phyloP scores from a whole-genome alignment of 2,797 vertebrate genomes.

The Falco naumanni region DNA sequence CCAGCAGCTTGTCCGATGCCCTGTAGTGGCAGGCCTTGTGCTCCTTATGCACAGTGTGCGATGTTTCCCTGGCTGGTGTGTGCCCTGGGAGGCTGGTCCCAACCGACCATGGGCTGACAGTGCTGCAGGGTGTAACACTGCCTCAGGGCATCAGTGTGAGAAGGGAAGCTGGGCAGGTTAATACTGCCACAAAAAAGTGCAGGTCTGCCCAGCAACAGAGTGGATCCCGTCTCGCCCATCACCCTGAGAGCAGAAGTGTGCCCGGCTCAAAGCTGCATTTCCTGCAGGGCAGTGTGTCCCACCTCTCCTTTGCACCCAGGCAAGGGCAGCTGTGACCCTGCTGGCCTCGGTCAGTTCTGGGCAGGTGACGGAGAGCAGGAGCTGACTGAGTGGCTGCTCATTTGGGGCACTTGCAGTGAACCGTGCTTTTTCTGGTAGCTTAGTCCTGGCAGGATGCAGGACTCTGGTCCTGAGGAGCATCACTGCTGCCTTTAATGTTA shows the following conservation, averaged over 20 bases:
- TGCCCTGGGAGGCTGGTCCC: not conserved
- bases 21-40: not conserved
- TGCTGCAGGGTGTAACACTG: not conserved
- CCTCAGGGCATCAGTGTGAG: fast-evolving
- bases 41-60: fast-evolving
- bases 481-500: not conserved
- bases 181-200: not conserved
- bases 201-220: not conserved
- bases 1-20: not conserved
- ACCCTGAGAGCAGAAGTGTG: not conserved
- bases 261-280: not conserved
- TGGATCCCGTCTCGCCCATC: not conserved
- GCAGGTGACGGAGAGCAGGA: not conserved
- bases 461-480: not conserved
- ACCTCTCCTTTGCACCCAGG: not conserved
- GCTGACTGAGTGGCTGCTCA: fast-evolving
- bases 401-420: not conserved
- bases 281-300: not conserved
- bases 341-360: not conserved
- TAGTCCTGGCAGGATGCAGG: not conserved
- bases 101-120: fast-evolving
- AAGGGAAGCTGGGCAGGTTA: not conserved
- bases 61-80: not conserved
- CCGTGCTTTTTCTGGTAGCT: not conserved
- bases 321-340: not conserved